phyloP scores from a whole-genome alignment of 2,888 invertebrate species.

The Pocota personata region DNA sequence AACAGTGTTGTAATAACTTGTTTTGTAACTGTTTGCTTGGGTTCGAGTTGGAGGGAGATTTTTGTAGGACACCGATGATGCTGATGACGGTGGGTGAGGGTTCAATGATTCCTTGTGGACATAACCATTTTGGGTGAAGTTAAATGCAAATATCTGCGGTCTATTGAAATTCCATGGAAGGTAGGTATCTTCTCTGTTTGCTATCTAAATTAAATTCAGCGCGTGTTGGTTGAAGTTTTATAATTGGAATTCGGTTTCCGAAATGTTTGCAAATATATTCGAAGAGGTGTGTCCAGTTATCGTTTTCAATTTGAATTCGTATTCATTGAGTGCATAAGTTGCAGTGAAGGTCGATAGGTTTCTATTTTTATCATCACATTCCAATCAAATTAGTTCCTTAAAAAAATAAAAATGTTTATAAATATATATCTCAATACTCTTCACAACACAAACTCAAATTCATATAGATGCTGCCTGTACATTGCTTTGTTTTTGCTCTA shows the following conservation, averaged over 20 bases:
- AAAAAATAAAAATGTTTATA: too few species aligned
- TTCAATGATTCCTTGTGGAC: slow-evolving; percentile 50
- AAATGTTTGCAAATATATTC: neutral
- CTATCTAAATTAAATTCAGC: slow-evolving; percentile 23
- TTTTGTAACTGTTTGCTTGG: slow-evolving; percentile 61
- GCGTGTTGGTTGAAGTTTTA: neutral
- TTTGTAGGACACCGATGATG: slow-evolving; percentile 19
- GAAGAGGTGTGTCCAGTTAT: neutral
- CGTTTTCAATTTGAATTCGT: neutral
- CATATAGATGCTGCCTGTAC: too few species aligned
- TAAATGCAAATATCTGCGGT: slow-evolving; percentile 30
- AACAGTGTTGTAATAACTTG: slow-evolving; percentile 60
- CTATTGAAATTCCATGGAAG: slow-evolving; percentile 13
- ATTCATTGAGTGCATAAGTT: neutral
- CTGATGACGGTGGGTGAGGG: slow-evolving; percentile 25
- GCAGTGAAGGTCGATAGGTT: too few species aligned
- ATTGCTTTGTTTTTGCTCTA: too few species aligned
- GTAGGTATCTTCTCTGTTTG: neutral
- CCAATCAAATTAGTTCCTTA: too few species aligned
- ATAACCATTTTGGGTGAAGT: slow-evolving; percentile 15
- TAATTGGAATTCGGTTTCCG: neutral
- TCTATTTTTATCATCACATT: too few species aligned
- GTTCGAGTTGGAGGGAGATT: slow-evolving; percentile 8
- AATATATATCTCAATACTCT: too few species aligned
- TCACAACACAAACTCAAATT: too few species aligned